phyloP scores from a whole-genome alignment of 2,888 invertebrate genomes.

The Leptinotarsa rubiginosa region DNA sequence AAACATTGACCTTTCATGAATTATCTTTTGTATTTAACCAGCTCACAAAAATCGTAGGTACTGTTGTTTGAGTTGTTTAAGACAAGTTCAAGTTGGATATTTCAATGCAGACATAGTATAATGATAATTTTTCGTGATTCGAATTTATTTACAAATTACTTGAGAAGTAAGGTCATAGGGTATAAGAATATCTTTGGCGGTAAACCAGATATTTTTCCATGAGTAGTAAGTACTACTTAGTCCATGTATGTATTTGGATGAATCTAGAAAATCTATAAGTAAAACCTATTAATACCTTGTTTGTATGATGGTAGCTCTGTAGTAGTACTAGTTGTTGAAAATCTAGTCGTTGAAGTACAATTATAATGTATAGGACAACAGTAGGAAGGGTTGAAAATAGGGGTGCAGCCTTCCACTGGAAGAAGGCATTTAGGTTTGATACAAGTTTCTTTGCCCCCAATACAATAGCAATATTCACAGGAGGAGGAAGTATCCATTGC shows the following conservation, averaged over 20 bases:
- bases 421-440: conserved; percentile 84
- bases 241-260: neutral
- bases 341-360: conserved; percentile 66
- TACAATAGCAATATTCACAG: conserved; percentile 90
- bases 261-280: neutral
- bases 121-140: no score
- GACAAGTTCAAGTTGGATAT: no score
- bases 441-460: conserved; percentile 77
- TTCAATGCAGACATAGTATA: no score
- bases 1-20: no score
- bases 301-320: conserved; percentile 43
- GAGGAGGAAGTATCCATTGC: conserved; percentile 82
- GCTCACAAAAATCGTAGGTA: no score
- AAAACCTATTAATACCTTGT: conserved; percentile 17
- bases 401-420: conserved; percentile 77
- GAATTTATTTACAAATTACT: no score
- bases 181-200: no score
- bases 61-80: no score
- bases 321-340: conserved; percentile 48
- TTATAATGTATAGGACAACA: conserved; percentile 88
- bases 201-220: no score
- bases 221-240: no score
- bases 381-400: conserved; percentile 72
- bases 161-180: no score
- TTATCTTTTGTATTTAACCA: no score